These are phyloP conservation scores for Pseudopleuronectes americanus DNA, from an alignment of 2,797 vertebrate species.

Conservation along the genomic window DNA sequence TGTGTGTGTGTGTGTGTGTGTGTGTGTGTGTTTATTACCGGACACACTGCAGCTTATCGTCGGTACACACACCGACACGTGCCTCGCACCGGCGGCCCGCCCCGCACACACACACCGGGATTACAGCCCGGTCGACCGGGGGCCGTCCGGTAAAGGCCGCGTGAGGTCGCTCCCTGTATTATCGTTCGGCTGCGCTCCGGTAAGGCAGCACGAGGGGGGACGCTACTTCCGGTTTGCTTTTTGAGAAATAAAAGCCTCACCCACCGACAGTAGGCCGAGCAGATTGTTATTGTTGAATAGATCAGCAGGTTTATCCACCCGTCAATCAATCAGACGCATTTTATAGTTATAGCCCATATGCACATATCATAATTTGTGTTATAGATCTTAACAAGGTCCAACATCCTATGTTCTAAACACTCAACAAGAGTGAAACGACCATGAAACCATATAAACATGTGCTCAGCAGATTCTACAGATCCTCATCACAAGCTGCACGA, in stretches of 20 bases:
- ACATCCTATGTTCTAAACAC: too few species aligned
- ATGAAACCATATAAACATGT: too few species aligned
- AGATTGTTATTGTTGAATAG: too few species aligned
- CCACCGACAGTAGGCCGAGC: too few species aligned
- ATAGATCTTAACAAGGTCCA: too few species aligned
- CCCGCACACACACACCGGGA: not conserved
- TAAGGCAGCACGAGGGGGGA: slow-evolving; percentile 17
- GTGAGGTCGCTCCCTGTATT: slow-evolving; percentile 75
- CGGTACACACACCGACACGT: slow-evolving; percentile 49
- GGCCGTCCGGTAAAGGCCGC: slow-evolving; percentile 73
- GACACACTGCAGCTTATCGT: slow-evolving; percentile 67
- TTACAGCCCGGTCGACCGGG: not conserved
- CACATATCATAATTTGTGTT: too few species aligned
- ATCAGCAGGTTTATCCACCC: not conserved
- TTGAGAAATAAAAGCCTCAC: slow-evolving; percentile 61
- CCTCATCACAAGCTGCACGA: too few species aligned
- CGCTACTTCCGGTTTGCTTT: slow-evolving; percentile 38
- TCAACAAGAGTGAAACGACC: too few species aligned
- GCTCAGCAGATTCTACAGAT: too few species aligned
- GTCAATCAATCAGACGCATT: too few species aligned
- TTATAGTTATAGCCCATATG: rapidly evolving
- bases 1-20: slow-evolving; percentile 18
- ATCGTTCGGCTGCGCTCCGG: slow-evolving; percentile 43
- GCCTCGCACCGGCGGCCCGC: slow-evolving; percentile 37
- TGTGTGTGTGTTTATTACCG: slow-evolving; percentile 61